Base-by-base conservation (phyloP, 1,140 invertebrate species). In the Chrysomallon squamiferum region DNA sequence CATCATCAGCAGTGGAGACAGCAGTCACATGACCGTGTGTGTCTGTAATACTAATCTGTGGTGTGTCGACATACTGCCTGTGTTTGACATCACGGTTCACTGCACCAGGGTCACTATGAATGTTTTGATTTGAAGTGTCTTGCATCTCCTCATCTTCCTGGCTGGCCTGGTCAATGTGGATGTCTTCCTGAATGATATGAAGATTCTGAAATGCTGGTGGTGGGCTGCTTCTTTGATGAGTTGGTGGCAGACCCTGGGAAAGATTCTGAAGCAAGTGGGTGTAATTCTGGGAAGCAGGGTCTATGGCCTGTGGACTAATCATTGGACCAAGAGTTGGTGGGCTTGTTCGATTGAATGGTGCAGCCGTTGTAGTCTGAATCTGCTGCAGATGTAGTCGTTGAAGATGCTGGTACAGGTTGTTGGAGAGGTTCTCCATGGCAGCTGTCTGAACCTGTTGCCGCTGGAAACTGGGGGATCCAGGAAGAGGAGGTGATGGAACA, bases 21-120 rank as follows among this genome's bases (percentile, higher is more conserved):
- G 63, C 85, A 72, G 80, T 92, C 92, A 52, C 89, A 90, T 20
- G 92, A 91, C 78, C 83, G 49, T 68, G 91, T 89, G 2, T 91
- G 64, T 96, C 95, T 0, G 94, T 96, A 4, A 96, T 89, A 72
- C 93, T 95, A 69, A 96, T 96, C 84, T 95, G 93, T 0, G 95
- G 94, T 77, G 84, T 85, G 33, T 71, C 78, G 30, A 72, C 60
- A 65, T 65, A 81, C 47, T 75, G 66, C 33, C 61, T 57, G 29
- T 71, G 72, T 29, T 59, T 56, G 22, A 33, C 22, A 18, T 62
- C 62, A 27, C 56, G 60, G 13, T n/a, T 22, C 5, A 15, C 35
- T 35, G 38, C 25, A 38, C 35, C 35, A 38, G 6, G 6, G 15
- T 15, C 35, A 38, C 35, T 15, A 38, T 79, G 68, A 38, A 76